Base-by-base conservation (phyloP, 2,113 vertebrate species). In the Heterocephalus glaber region DNA sequence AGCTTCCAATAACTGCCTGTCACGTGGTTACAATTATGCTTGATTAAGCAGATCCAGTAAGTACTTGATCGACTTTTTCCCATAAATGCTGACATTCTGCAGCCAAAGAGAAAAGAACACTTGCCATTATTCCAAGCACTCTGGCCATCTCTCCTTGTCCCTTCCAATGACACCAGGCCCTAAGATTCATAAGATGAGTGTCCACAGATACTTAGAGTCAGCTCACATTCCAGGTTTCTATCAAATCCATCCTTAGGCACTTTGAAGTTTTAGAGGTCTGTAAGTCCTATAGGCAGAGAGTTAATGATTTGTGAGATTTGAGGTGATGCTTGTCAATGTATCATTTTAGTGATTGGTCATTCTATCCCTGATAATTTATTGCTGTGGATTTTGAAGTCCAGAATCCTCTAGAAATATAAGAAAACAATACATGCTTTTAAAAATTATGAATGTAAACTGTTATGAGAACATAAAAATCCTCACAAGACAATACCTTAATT, bases 31-130 rank as follows among this genome's bases (percentile, higher is more conserved):
- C 92, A 88, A 97, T 98, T 98, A 97, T 97, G 97, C 98, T 98
- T 98, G 98, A 98, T 98, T 98, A 98, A 98, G 98, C 98, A 98
- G 95, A 98, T 98, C 97, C 97, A 98, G 98, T 93, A 98, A 98
- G 97, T 97, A 98, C 97, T 98, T 98, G 98, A 98, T 98, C 96
- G 98, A 98, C 98, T 98, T 98, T 98, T 97, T 98, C 91, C 98
- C 97, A 98, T 98, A 98, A 98, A 98, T 98, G 98, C 97, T 98
- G 98, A 98, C 97, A 98, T 98, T 98, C 97, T 97, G 95, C 97
- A 97, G 98, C 98, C 98, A 98, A 98, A 98, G 95, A 61, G 91
- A 95, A 96, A 93, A 92, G 96, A 56, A 92, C 47, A 93, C 84
- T 97, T 96, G 96, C 90, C 70, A 95, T 92, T 93, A 91, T 96